Conservation (phyloP, 1,140 invertebrate species). For the Lutraria rhynchaena region DNA sequence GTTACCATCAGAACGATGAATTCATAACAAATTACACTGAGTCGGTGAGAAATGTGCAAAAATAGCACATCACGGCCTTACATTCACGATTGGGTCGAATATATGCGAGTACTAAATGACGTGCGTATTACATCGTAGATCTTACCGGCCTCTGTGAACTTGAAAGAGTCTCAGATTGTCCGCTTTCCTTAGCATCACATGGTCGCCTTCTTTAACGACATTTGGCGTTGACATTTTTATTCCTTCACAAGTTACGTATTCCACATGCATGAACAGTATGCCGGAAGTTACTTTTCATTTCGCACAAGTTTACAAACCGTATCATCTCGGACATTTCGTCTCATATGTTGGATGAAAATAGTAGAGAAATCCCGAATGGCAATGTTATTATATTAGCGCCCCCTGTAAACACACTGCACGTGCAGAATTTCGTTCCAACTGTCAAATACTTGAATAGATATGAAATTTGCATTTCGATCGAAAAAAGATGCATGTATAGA, state of each 20-base stretch:
- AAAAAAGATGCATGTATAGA: too few relatives aligned
- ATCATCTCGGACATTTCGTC: background rate
- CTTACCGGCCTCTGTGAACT: conserved; percentile 40
- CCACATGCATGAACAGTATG: background rate
- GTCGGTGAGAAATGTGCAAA: too few relatives aligned
- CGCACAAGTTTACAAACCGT: conserved; percentile 1
- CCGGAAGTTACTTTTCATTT: background rate
- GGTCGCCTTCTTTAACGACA: conserved; percentile 42
- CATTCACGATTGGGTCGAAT: conserved; percentile 13
- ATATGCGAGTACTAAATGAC: conserved; percentile 8
- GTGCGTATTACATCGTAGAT: background rate
- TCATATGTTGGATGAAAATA: background rate
- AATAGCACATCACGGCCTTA: too few relatives aligned
- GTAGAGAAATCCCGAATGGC: too few relatives aligned
- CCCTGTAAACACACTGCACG: too few relatives aligned
- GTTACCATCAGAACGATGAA: too few relatives aligned
- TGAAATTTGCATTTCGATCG: too few relatives aligned
- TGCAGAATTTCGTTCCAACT: too few relatives aligned
- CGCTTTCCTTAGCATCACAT: conserved; percentile 48
- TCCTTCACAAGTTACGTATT: too few relatives aligned
- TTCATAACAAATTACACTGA: too few relatives aligned
- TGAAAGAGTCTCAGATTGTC: conserved; percentile 50
- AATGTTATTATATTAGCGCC: too few relatives aligned
- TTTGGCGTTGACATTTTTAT: background rate
- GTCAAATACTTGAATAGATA: too few relatives aligned